Conservation (phyloP, 2,113 vertebrate genomes). For the Eurystomus gularis region DNA sequence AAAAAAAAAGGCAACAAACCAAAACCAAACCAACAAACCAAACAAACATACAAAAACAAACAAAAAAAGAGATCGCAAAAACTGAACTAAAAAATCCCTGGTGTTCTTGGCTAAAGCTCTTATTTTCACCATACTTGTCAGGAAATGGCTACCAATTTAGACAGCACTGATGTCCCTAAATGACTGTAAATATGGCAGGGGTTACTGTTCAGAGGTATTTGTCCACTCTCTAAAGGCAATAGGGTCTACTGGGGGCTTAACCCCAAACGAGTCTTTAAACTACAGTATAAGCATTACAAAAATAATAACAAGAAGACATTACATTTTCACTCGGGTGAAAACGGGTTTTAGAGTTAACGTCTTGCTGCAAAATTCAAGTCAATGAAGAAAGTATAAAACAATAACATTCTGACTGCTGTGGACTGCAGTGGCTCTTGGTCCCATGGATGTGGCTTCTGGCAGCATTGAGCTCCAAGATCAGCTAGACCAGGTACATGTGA, state of each 20-base stretch:
- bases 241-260: neutral
- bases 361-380: neutral
- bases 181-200: neutral
- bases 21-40: too few species aligned
- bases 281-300: neutral
- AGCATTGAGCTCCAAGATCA: neutral
- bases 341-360: neutral
- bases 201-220: neutral
- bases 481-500: neutral
- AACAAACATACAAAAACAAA: neutral
- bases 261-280: neutral
- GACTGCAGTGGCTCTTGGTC: neutral
- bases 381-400: neutral
- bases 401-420: neutral
- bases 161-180: neutral
- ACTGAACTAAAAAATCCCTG: neutral
- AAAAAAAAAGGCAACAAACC: neutral
- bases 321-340: neutral
- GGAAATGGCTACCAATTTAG: neutral
- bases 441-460: neutral
- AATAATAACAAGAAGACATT: neutral
- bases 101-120: neutral
- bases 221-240: neutral
- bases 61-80: neutral
- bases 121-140: neutral